These are phyloP conservation scores for Heliconius sara DNA, from an alignment of 2,888 invertebrate species.

Conservation along the genomic window DNA sequence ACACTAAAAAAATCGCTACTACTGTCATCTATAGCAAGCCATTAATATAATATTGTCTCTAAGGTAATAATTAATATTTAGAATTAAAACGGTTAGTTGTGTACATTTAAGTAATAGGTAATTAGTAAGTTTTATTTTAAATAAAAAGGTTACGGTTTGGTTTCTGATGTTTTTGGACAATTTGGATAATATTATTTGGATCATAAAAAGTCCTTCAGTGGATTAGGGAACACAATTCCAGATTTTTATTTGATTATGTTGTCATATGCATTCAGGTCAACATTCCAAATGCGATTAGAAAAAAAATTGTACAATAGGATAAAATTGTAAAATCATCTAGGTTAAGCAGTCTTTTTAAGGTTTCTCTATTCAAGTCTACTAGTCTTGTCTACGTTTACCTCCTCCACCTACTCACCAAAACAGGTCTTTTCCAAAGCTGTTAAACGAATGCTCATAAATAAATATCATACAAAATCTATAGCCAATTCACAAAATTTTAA, in stretches of 20 bases:
- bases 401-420: slow-evolving; percentile 80
- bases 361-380: slow-evolving; percentile 72
- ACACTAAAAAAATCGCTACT: not conserved
- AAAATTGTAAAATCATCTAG: slow-evolving; percentile 62
- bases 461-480: slow-evolving; percentile 34
- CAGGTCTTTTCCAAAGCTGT: slow-evolving; percentile 83
- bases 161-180: not conserved
- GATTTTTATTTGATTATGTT: not conserved
- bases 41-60: not conserved
- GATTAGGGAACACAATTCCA: not conserved
- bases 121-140: too few species aligned
- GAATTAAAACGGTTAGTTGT: not conserved
- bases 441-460: slow-evolving; percentile 69
- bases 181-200: not conserved
- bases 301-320: slow-evolving; percentile 57
- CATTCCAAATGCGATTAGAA: slow-evolving; percentile 51
- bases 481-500: not conserved
- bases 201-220: not conserved
- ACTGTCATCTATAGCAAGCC: slow-evolving; percentile 1
- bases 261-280: slow-evolving; percentile 3
- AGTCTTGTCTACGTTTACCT: slow-evolving; percentile 74
- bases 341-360: slow-evolving; percentile 67
- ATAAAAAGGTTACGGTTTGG: not conserved
- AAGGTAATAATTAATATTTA: not conserved
- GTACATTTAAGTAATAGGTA: too few species aligned